These are phyloP conservation scores for Upupa epops DNA, from an alignment of 2,113 vertebrate genomes.

Conservation along the genomic window DNA sequence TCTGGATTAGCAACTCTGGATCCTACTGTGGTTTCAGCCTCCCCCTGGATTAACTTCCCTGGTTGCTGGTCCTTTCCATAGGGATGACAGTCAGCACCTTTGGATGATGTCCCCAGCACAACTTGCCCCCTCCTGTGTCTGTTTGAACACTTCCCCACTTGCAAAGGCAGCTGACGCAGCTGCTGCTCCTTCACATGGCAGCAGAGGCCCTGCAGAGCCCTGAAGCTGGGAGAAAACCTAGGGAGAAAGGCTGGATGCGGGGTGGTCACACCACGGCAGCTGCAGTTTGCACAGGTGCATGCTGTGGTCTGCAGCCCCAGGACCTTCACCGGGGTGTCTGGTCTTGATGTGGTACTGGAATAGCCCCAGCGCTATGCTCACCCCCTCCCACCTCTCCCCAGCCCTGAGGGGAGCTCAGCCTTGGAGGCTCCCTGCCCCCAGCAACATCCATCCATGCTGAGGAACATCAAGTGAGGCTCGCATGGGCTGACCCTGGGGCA, in stretches of 20 bases:
- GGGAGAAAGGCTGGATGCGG: accelerated
- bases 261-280: accelerated
- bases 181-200: background rate
- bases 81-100: no score
- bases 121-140: no score
- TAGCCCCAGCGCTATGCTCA: accelerated
- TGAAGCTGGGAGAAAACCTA: background rate
- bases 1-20: background rate
- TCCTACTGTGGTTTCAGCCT: no score
- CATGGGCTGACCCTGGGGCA: background rate
- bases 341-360: background rate
- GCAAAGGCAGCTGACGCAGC: background rate
- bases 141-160: no score
- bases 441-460: background rate
- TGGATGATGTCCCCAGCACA: no score
- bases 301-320: background rate
- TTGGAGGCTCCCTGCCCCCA: background rate
- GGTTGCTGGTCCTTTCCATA: no score
- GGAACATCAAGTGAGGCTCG: background rate
- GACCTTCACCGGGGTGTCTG: background rate
- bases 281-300: background rate
- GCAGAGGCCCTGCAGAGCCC: no score
- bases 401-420: background rate
- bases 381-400: background rate
- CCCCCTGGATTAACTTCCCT: no score